Evolutionary conservation across 2,797 vertebrate species (phyloP).

Genomic region (Acanthopagrus latus): DNA sequence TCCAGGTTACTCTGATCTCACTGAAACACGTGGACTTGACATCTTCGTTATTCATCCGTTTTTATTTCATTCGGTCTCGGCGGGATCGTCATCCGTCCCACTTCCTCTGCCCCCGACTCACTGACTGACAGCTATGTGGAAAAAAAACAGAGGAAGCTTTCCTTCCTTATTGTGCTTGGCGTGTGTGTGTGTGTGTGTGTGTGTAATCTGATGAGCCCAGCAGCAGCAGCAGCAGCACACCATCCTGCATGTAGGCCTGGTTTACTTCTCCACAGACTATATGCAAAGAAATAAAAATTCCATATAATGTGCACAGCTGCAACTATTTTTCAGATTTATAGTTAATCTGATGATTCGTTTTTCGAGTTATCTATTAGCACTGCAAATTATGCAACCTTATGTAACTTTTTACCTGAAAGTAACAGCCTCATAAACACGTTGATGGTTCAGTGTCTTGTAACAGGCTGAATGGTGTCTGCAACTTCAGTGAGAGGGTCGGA

Average conservation of each 20-base stretch:
- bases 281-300: constrained; percentile 2
- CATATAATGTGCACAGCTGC: neutral
- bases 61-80: constrained; percentile 64
- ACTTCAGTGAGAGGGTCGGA: no score
- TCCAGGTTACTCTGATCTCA: constrained; percentile 22
- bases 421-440: no score
- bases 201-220: constrained; percentile 45
- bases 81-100: constrained; percentile 60
- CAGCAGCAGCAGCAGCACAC: constrained; percentile 27
- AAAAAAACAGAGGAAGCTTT: constrained; percentile 62
- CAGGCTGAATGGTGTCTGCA: no score
- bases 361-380: neutral
- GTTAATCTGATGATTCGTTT: neutral
- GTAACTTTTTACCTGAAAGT: no score
- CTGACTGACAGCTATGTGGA: constrained; percentile 65
- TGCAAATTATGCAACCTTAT: neutral
- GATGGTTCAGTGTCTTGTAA: no score
- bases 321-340: neutral
- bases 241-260: constrained; percentile 12
- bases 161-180: constrained; percentile 58
- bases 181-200: constrained; percentile 28
- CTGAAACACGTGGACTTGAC: constrained; percentile 26
- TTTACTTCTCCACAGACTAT: constrained; percentile 19
- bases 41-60: constrained; percentile 64
- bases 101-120: constrained; percentile 56